Evolutionary conservation across 2,888 invertebrate genomes (phyloP).

Genomic region (Hirtodrosophila duncani): DNA sequence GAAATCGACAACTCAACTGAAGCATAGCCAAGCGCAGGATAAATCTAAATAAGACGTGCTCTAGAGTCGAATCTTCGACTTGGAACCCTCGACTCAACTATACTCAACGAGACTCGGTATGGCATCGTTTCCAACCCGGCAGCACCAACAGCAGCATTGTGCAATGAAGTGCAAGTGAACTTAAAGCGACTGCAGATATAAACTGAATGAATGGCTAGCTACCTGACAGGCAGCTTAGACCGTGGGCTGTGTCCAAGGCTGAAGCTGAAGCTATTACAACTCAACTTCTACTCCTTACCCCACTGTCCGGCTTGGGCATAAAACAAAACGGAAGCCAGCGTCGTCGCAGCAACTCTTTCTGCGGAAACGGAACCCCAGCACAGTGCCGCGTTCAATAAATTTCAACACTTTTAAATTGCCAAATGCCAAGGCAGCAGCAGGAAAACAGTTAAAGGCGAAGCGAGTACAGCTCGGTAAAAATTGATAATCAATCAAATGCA

Average conservation of each 20-base stretch:
- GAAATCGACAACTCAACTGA: conserved; percentile 66
- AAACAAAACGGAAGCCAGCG: conserved; percentile 50
- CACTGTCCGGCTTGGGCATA: conserved; percentile 24
- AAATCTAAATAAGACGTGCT: conserved; percentile 71
- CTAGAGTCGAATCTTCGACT: conserved; percentile 13
- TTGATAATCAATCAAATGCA: conserved; percentile 70
- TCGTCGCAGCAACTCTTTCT: conserved; percentile 12
- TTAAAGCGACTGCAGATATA: conserved; percentile 31
- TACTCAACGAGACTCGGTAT: background rate
- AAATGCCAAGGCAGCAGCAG: conserved; percentile 9
- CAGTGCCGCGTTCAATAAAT: conserved; percentile 64
- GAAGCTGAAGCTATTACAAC: too few species aligned
- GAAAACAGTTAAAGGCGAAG: conserved; percentile 20
- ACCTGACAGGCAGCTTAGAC: conserved; percentile 23
- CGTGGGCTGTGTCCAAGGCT: too few species aligned
- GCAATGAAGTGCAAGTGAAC: conserved; percentile 68
- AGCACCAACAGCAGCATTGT: conserved; percentile 43
- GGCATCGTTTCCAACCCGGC: conserved; percentile 1
- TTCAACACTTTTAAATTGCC: conserved; percentile 41
- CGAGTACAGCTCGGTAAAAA: conserved; percentile 46
- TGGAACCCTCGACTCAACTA: background rate
- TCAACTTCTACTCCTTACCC: conserved; percentile 15
- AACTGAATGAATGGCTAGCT: conserved; percentile 1
- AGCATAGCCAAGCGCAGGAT: conserved; percentile 62
- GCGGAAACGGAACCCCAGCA: conserved; percentile 58